Conservation (phyloP, 2,113 vertebrate species). For the Dromaius novaehollandiae region DNA sequence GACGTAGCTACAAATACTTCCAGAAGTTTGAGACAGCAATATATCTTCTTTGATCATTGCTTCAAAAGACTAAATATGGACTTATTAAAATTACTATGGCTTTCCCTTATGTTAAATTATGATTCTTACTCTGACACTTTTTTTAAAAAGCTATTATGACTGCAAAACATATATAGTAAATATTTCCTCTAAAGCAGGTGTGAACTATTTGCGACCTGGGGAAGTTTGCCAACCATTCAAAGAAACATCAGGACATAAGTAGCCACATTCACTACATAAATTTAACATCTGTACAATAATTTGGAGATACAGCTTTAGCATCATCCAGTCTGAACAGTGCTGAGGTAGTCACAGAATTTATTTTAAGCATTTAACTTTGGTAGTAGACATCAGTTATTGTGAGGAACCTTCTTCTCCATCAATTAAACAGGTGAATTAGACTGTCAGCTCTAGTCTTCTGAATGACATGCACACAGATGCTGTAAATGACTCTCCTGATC, state of each 20-base stretch:
- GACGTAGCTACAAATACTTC: neutral
- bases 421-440: neutral
- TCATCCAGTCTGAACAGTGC: neutral
- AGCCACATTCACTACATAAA: neutral
- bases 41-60: neutral
- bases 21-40: neutral
- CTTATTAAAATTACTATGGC: neutral
- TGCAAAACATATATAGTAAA: neutral
- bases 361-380: neutral
- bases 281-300: neutral
- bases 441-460: neutral
- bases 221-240: neutral
- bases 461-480: neutral
- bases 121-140: neutral
- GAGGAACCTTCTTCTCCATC: neutral
- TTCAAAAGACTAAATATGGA: neutral
- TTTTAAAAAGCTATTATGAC: neutral
- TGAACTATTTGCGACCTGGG: neutral
- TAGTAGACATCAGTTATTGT: neutral
- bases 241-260: neutral
- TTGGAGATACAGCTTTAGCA: neutral
- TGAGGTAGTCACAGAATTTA: neutral
- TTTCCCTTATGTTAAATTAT: neutral
- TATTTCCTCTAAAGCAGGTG: neutral
- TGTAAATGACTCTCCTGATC: neutral